Base-by-base conservation (phyloP, 2,888 invertebrate genomes). In the Campoplex nolae region DNA sequence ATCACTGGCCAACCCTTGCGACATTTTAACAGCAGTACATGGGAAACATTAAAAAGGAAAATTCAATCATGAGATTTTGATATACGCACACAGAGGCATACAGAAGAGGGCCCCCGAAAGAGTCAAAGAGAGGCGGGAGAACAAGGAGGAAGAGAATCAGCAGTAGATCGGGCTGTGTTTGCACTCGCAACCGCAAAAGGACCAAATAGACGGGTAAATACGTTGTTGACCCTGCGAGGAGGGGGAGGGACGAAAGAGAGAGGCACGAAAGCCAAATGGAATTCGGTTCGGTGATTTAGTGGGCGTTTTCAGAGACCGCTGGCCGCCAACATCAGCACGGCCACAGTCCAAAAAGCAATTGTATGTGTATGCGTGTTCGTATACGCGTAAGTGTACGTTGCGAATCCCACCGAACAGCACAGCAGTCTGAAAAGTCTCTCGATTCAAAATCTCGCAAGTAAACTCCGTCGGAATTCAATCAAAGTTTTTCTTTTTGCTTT, bases 201-300 rank as follows among this genome's bases (percentile, higher is more conserved):
- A 91, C 92, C 90, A 93, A 93, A 93, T 92, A 92, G 92, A 93
- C 91, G 92, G 89, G 93, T 93, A 92, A 92, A 93, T 93, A 93
- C 93, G 93, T 92, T 93, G 93, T 93, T 93, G 93, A 93, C 92
- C 93, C 90, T 92, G 90, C 88, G 89, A 81, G 90, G 91, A 91
- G 91, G 8, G 76, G 90, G 91, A 90, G 91, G 45, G 74, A 42
- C 38, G 48, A 28, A 51, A 35, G 54, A 18, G 79, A 91, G 91
- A 91, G 91, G 92, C 89, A 91, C 91, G 89, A 93, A 92, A 92
- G 92, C 92, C 92, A 93, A 92, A 93, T 92, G 93, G 93, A 93
- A 93, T 93, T 93, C 92, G 91, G 92, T 91, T 89, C 90, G 92
- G 92, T 93, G 93, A 93, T 93, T 93, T 93, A 93, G 93, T 92